phyloP scores from a whole-genome alignment of 1,140 invertebrate species.

The Linepithema humile region DNA sequence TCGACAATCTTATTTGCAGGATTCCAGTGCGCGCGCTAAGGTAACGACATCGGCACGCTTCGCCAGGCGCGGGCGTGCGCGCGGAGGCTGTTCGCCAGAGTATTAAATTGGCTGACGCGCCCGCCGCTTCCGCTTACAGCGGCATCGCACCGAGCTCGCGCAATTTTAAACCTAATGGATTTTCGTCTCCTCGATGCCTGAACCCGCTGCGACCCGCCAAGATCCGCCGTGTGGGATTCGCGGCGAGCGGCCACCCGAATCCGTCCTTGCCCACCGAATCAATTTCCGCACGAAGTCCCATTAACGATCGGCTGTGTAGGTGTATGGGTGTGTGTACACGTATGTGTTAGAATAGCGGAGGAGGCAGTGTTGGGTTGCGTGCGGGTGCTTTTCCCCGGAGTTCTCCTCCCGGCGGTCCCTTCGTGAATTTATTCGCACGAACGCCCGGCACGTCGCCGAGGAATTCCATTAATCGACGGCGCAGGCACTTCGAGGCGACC shows the following conservation, averaged over 20 bases:
- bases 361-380: background rate
- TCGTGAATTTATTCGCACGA: conserved; percentile 73
- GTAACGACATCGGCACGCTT: conserved; percentile 39
- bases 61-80: background rate
- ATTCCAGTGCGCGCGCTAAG: conserved; percentile 10
- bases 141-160: background rate
- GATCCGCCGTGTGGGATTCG: conserved; percentile 7
- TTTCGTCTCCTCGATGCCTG: background rate
- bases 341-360: background rate
- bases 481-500: conserved; percentile 69
- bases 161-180: conserved; percentile 32
- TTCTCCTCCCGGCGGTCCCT: conserved; percentile 43
- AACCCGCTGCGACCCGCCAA: background rate
- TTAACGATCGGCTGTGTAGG: conserved; percentile 66
- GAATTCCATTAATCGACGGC: conserved; percentile 72
- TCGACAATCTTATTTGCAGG: conserved; percentile 54
- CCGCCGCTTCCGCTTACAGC: conserved; percentile 8
- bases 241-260: conserved; percentile 24
- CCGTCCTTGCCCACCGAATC: conserved; percentile 65
- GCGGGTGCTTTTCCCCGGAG: conserved; percentile 35
- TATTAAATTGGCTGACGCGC: conserved; percentile 45
- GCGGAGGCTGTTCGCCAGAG: background rate
- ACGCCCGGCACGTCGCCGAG: conserved; percentile 69
- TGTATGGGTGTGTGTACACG: background rate
- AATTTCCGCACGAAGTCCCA: conserved; percentile 75